A percentile compares a stretch with the other conserved stretches of the same genome.
These are phyloP conservation scores for Macrotis lagotis DNA, from an alignment of 2,113 vertebrate genomes.

Conservation along the genomic window DNA sequence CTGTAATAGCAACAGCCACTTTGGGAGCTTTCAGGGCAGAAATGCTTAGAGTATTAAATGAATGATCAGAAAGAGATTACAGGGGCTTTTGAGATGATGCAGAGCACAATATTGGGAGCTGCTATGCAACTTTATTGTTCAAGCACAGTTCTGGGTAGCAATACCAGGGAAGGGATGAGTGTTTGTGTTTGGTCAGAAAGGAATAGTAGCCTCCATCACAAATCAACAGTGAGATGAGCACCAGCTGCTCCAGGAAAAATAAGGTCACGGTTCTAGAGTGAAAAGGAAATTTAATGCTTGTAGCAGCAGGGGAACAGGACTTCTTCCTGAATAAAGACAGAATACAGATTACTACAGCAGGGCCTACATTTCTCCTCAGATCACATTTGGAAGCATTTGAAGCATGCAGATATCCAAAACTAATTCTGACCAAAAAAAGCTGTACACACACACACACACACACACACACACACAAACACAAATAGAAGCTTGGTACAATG, in stretches of 20 bases:
- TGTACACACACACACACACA: no score
- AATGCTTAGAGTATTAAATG: neutral
- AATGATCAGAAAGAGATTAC: neutral
- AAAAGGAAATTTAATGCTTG: neutral
- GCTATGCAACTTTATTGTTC: fast-evolving
- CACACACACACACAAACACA: no score
- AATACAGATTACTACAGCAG: no score
- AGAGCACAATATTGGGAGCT: neutral
- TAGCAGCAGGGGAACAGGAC: no score
- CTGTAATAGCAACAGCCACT: neutral
- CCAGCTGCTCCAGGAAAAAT: neutral
- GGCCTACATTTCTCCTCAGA: no score
- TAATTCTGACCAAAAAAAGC: no score
- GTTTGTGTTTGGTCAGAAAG: neutral
- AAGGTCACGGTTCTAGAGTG: neutral
- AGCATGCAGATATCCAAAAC: no score
- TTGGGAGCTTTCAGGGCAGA: neutral
- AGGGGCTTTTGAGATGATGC: neutral
- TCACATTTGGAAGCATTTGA: no score
- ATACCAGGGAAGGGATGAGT: neutral
- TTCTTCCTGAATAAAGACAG: no score
- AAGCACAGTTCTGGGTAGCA: neutral
- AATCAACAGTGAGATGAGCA: neutral
- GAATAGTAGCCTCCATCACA: neutral
- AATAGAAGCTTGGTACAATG: no score